Evolutionary conservation across 2,797 vertebrate genomes (phyloP).

Genomic region (Premnoplex brunnescens): DNA sequence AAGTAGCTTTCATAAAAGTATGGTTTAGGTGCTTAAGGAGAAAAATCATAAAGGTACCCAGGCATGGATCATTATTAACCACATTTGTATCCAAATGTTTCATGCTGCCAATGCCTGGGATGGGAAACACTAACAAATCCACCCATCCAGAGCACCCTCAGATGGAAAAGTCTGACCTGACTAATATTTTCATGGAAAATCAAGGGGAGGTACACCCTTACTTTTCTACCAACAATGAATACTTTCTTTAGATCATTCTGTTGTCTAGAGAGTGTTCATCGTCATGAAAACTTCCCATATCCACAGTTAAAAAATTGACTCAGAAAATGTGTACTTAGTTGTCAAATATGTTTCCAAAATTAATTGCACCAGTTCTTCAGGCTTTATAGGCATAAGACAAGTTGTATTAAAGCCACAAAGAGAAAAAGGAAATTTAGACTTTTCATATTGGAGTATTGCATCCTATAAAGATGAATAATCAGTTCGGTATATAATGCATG

Average conservation of each 20-base stretch:
- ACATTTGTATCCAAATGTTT: not conserved
- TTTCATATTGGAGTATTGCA: not conserved
- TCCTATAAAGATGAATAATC: not conserved
- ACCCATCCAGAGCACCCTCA: not conserved
- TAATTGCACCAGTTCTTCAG: not conserved
- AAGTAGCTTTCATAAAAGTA: not conserved
- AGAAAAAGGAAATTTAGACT: not conserved
- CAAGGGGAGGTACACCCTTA: not conserved
- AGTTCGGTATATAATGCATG: not conserved
- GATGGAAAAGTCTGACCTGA: not conserved
- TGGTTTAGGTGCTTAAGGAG: not conserved
- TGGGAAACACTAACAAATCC: not conserved
- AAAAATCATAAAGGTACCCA: not conserved
- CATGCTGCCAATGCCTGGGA: not conserved
- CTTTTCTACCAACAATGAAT: not conserved
- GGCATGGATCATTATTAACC: not conserved
- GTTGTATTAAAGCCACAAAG: not conserved
- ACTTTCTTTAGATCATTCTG: not conserved
- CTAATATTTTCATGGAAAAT: not conserved
- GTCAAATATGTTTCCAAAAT: not conserved
- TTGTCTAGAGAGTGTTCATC: not conserved
- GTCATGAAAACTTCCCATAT: not conserved
- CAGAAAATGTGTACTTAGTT: not conserved
- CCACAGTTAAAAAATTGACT: not conserved
- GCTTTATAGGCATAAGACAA: not conserved